Base-by-base conservation (phyloP, 2,888 invertebrate genomes). In the Xanthia togata region DNA sequence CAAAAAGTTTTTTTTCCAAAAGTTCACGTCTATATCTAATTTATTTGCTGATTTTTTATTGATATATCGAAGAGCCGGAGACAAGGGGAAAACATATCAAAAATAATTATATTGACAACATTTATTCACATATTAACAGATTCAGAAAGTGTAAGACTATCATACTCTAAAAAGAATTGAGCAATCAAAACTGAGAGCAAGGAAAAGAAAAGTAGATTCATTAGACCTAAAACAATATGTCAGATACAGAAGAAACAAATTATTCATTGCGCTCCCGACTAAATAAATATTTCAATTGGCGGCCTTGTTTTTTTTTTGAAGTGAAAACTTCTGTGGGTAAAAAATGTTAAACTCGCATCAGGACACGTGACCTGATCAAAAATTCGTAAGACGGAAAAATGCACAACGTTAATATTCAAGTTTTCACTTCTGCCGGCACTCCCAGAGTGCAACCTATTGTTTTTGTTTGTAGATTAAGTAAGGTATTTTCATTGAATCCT, bases 41-140 rank as follows among this genome's bases (percentile, higher is more conserved):
- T 0, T 84, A 91, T 71, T 81, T 88, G 4, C 60, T 90, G 0
- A 88, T 50, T 50, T 50, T 50, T 50, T 6, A 50, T 90, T n/a
- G 84, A 91, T 59, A 90, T 89, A 41, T 83, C 89, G 23, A 85
- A 59, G 4, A 73, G 14, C 2, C 9, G 23, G 20, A 70, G 14
- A 47, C 12, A 38, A 50, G 9, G 31, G 35, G 14, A 50, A 38
- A 9, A 20, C 4, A 9, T 11, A 8, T 41, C 11, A 50, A 31
- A 2, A 35, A 38, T 14, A 31, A 9, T n/a, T 38, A 44, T 2
- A 53, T 20, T 59, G 6, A n/a, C 2, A 44, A 47, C 20, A 47
- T 44, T 4, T 47, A 17, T 17, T 47, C 14, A 47, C 14, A 4
- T 47, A 47, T 47, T 26, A 5, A 5, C 11, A 35, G 4, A 35